These are phyloP conservation scores for Myrmecophaga tridactyla DNA, from an alignment of 2,113 vertebrate species.

Conservation along the genomic window DNA sequence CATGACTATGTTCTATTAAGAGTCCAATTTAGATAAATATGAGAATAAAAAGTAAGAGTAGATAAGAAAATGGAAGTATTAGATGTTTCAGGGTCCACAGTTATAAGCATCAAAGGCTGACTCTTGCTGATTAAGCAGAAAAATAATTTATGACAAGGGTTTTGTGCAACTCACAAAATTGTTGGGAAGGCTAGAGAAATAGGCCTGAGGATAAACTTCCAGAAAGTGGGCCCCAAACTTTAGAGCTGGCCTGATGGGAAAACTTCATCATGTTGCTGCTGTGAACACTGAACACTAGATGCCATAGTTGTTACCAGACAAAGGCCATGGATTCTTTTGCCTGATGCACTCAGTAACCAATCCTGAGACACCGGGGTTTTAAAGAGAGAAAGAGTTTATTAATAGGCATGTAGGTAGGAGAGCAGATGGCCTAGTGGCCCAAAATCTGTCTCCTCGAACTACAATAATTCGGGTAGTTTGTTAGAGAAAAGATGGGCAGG, in stretches of 20 bases:
- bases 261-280: background rate
- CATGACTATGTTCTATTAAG: background rate
- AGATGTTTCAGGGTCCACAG: background rate
- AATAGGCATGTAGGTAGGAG: no score
- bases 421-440: no score
- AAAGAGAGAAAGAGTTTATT: no score
- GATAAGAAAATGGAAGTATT: background rate
- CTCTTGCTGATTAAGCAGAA: background rate
- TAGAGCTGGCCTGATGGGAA: background rate
- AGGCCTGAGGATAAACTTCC: background rate
- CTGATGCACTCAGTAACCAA: no score
- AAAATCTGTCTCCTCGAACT: no score
- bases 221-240: background rate
- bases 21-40: background rate
- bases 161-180: background rate
- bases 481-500: no score
- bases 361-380: no score
- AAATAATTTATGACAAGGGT: background rate
- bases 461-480: no score
- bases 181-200: background rate
- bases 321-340: no score
- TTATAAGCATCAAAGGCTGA: background rate
- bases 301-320: no score
- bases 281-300: background rate
- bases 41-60: constrained; percentile 4